These are phyloP conservation scores for Torymus tubicola DNA, from an alignment of 2,888 invertebrate species.

Conservation along the genomic window DNA sequence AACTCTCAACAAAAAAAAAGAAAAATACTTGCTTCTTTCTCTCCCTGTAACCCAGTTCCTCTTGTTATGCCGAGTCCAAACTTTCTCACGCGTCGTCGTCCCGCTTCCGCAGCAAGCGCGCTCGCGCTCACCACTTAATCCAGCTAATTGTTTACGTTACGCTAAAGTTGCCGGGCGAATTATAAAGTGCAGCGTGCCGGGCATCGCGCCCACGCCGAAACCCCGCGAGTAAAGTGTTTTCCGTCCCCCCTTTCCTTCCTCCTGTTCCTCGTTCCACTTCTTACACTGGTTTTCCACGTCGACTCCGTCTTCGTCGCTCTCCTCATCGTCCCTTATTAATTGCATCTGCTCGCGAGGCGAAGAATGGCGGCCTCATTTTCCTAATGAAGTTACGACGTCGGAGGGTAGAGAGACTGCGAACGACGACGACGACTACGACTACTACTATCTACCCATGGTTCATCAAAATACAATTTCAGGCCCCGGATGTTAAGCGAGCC, in stretches of 20 bases:
- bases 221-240: conserved; percentile 21
- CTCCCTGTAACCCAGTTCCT: conserved; percentile 37
- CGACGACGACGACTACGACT: neutral
- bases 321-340: conserved; percentile 62
- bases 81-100: conserved; percentile 16
- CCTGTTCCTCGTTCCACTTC: conserved; percentile 15
- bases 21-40: neutral
- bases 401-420: neutral
- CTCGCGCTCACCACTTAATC: conserved; percentile 66
- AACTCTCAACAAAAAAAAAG: neutral
- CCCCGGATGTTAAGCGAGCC: conserved; percentile 1
- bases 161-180: conserved; percentile 70
- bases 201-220: neutral
- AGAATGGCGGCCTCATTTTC: conserved; percentile 69
- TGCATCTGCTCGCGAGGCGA: conserved; percentile 64
- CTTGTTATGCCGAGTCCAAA: conserved; percentile 27
- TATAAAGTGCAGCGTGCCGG: conserved; percentile 63
- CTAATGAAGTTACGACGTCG: conserved; percentile 66
- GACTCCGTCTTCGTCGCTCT: conserved; percentile 4
- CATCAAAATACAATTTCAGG: conserved; percentile 42
- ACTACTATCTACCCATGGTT: conserved; percentile 13
- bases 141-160: conserved; percentile 74
- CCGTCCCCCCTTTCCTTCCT: neutral
- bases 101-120: conserved; percentile 17
- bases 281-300: conserved; percentile 24